Conservation (phyloP, 2,797 vertebrate species). For the Sardinella longiceps region DNA sequence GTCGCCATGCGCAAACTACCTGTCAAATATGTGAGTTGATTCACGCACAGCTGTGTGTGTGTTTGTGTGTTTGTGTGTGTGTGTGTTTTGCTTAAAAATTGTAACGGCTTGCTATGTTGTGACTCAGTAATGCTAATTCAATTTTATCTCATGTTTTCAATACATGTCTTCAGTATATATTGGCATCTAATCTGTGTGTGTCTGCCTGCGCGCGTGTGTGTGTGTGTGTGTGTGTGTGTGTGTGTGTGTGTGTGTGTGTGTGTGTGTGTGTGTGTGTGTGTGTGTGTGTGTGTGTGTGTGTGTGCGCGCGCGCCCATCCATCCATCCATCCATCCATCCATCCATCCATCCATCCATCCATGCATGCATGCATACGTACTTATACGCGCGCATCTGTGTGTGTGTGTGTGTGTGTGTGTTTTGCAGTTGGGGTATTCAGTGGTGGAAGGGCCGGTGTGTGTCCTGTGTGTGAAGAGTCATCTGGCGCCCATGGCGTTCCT, state of each 20-base stretch:
- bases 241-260: conserved; percentile 59
- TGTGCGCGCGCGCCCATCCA: too few species aligned
- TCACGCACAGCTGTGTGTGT: background rate
- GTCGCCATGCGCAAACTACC: conserved; percentile 80
- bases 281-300: conserved; percentile 27
- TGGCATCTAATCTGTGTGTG: background rate
- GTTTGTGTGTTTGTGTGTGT: background rate
- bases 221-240: background rate
- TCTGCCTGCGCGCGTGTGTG: background rate
- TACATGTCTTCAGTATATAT: background rate
- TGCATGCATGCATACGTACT: too few species aligned
- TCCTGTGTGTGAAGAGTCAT: conserved; percentile 71
- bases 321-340: too few species aligned
- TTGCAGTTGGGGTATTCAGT: conserved; percentile 67
- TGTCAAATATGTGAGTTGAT: conserved; percentile 58
- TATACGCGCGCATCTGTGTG: conserved; percentile 9
- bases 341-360: too few species aligned
- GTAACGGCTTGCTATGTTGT: background rate
- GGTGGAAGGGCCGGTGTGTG: conserved; percentile 79
- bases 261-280: conserved; percentile 19
- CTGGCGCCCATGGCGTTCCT: conserved; percentile 75
- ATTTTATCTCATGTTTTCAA: background rate
- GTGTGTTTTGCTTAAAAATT: background rate
- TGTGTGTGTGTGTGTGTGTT: background rate
- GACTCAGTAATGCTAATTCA: background rate